A percentile compares a stretch with the other conserved stretches of the same genome.
Conservation (phyloP, 2,888 invertebrate species). For the Hydraecia micacea region DNA sequence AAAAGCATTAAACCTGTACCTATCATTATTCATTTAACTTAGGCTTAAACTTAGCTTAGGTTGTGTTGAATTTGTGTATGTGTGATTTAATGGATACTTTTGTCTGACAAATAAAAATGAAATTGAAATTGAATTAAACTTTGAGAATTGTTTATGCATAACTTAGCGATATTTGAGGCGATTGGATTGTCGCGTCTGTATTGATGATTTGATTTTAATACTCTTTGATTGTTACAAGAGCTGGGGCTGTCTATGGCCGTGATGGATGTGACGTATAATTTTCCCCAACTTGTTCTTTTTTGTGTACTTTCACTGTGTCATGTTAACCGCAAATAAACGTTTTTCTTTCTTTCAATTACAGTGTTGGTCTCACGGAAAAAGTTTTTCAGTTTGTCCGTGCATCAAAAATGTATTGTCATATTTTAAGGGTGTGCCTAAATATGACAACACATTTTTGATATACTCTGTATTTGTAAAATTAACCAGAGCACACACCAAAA, state of each 20-base stretch:
- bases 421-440: background rate
- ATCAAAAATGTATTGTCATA: too few species aligned
- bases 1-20: constrained; percentile 8
- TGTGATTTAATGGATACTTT: too few species aligned
- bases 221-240: too few species aligned
- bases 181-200: background rate
- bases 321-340: background rate
- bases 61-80: too few species aligned
- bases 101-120: too few species aligned
- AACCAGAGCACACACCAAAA: background rate
- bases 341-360: background rate
- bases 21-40: constrained; percentile 1
- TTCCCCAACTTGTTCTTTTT: background rate
- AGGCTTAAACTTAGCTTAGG: too few species aligned
- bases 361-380: background rate
- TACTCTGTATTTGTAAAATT: background rate
- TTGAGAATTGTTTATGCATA: constrained; percentile 1
- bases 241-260: background rate
- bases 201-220: background rate
- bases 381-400: background rate
- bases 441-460: background rate
- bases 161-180: too few species aligned
- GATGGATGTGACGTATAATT: background rate
- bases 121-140: constrained; percentile 20
- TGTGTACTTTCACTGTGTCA: background rate